Evolutionary conservation across 2,113 vertebrate species (phyloP), one percentile per base, ranked within the genome.

Genomic region (Perccottus glenii): DNA sequence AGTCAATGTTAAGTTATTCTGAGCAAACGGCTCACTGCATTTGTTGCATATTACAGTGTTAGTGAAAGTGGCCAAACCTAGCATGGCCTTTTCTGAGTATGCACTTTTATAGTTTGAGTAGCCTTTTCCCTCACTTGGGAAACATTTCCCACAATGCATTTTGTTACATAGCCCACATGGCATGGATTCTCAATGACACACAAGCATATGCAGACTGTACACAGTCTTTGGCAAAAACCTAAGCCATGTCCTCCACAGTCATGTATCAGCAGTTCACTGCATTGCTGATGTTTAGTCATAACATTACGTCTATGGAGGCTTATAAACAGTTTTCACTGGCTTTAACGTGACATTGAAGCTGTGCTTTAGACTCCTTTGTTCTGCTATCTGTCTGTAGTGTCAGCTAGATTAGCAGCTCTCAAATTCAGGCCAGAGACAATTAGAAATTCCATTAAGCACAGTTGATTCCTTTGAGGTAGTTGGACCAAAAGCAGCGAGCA

Each of bases 401-500:
- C 61, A 72, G 71, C 66, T 57, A 33, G 60, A 70, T 19, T 55
- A 55, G 51, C 65, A 32, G 50, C 44, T 72, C 63, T 81, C 78
- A 78, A 73, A 90, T 89, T 88, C 85, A 90, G 89, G 89, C 56
- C 88, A 88, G 88, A 88, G 88, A 88, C 83, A 89, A 91, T 90
- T 90, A 88, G 80, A 82, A 87, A 86, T 81, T 87, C 87, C 88
- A 91, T 91, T 80, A 89, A 88, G 89, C 84, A 84, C 82, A 88
- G 83, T 57, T 75, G 84, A 87, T 85, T 89, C 88, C 88, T 88
- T 66, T 43, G 87, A 87, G 89, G 77, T 72, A 52, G 68, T 76
- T 86, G 87, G 84, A 89, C 80, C 90, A 86, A 87, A 91, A 90
- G 81, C 84, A 89, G 85, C 79, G 33, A 12, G 47, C 83, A 80